These are phyloP conservation scores for Stichodactyla mertensii DNA, from an alignment of 64 coral and sea anemone species.

Conservation along the genomic window DNA sequence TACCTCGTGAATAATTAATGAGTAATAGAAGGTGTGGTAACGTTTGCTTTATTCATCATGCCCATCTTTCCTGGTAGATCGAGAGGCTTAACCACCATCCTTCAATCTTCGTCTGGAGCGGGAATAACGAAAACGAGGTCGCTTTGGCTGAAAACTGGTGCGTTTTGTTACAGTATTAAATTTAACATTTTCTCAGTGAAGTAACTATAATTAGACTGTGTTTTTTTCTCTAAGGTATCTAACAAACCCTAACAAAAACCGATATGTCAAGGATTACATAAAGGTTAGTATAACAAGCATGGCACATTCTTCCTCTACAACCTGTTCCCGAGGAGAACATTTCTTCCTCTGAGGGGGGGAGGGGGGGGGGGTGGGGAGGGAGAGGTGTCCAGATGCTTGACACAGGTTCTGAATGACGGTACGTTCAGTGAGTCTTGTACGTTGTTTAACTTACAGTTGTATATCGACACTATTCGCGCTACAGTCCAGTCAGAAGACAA, in stretches of 20 bases:
- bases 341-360: too few relatives aligned
- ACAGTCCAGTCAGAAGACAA: conserved; percentile 61
- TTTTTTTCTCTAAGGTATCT: conserved; percentile 45
- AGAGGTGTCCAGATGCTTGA: too few relatives aligned
- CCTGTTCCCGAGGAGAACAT: too few relatives aligned
- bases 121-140: conserved; percentile 92
- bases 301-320: too few relatives aligned
- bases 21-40: neutral
- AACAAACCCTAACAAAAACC: conserved; percentile 26
- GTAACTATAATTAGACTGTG: too few relatives aligned
- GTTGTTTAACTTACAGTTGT: conserved; percentile 51
- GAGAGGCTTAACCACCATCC: conserved; percentile 82
- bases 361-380: too few relatives aligned
- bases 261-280: conserved; percentile 61
- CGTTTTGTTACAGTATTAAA: neutral
- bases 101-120: conserved; percentile 87
- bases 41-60: neutral
- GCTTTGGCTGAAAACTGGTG: conserved; percentile 85
- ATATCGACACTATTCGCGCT: conserved; percentile 70
- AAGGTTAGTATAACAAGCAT: conserved; percentile 38
- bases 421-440: too few relatives aligned
- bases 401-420: too few relatives aligned
- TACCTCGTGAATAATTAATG: too few relatives aligned
- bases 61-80: conserved; percentile 29
- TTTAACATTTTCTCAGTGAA: too few relatives aligned